Base-by-base conservation (phyloP, 2,113 vertebrate genomes). In the Mus pahari region DNA sequence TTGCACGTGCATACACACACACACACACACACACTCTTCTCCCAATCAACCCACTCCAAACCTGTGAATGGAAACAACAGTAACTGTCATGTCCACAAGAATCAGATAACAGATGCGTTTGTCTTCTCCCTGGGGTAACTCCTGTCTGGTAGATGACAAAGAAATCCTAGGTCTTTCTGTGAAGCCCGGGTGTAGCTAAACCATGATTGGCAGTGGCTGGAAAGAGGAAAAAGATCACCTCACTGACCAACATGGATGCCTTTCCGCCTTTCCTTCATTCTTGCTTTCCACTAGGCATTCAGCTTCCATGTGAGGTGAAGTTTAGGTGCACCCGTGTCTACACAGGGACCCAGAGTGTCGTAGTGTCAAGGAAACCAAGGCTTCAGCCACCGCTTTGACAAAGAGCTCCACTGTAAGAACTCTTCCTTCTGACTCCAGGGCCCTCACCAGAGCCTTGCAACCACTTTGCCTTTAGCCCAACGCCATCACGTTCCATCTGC, bases 141-240 rank as follows among this genome's bases (percentile, higher is more conserved):
- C 12, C 5, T 19, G 42, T 73, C 95, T 86, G 60, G 16, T 77
- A 84, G 55, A n/a, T 36, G 26, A 71, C 55, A 94, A 78, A 74
- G 36, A 50, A 70, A 55, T 74, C 31, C n/a, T 68, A 74, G 62
- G 71, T 75, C 42, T 26, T 62, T 77, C 39, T 11, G 39, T 16
- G n/a, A 87, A 84, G 91, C 75, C 28, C 68, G 55, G 83, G 78
- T 22, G 24, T 91, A 36, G 87, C 83, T 39, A 87, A 78, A 74
- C 31, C n/a, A 9, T 22, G 66, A 88, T 2, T 66, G 82, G 60
- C 20, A 86, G 31, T 0, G 26, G 45, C 1, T 3, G 6, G 84
- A n/a, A 70, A 87, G 64, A n/a, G 31, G 64, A 22, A 19, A 50
- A 68, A 48, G 45, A 70, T 36, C 84, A n/a, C 12, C 11, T 50